A percentile compares a stretch with the other conserved stretches of the same genome.
Conservation (phyloP, 1,140 invertebrate species). For the Cotesia glomerata region DNA sequence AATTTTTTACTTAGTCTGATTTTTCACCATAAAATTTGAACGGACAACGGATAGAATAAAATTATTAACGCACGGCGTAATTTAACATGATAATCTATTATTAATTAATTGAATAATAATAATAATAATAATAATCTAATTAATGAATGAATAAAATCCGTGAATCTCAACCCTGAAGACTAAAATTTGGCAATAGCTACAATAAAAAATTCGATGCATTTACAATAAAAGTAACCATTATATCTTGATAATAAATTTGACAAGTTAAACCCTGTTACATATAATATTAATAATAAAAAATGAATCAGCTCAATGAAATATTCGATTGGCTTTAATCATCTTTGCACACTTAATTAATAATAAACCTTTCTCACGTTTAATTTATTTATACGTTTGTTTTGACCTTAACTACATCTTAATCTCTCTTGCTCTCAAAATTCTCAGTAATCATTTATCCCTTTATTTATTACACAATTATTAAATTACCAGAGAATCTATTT, state of each 20-base stretch:
- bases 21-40: no score
- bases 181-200: constrained; percentile 7
- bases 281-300: constrained; percentile 2
- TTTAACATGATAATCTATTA: not conserved
- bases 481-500: constrained; percentile 22
- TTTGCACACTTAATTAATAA: not conserved
- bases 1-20: no score
- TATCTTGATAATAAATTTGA: not conserved
- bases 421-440: not conserved
- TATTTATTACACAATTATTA: constrained; percentile 5
- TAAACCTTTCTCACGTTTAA: not conserved
- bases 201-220: constrained; percentile 1
- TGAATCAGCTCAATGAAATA: not conserved
- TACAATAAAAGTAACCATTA: not conserved
- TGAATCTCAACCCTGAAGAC: not conserved
- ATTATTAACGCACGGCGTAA: no score
- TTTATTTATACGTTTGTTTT: no score
- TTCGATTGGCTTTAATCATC: constrained; percentile 27
- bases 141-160: not conserved
- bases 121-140: not conserved
- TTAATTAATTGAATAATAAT: not conserved
- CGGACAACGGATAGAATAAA: no score
- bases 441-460: not conserved
- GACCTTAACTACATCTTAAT: no score
- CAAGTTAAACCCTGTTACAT: not conserved